phyloP scores from a whole-genome alignment of 2,113 vertebrate species.

The Callochromis pleurospilus region DNA sequence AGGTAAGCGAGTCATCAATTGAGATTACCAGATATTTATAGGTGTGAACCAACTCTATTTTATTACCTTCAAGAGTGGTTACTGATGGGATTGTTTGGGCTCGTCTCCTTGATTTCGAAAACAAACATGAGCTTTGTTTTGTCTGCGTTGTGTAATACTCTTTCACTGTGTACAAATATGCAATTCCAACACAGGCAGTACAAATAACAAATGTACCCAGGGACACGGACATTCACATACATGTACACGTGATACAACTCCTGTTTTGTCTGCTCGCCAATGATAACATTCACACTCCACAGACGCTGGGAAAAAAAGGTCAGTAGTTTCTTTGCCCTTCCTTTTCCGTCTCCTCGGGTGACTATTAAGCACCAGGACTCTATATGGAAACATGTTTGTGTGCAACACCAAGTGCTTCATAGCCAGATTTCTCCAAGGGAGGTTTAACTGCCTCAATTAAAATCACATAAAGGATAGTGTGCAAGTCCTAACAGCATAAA shows the following conservation, averaged over 20 bases:
- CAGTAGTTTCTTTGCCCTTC: background rate
- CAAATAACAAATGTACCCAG: background rate
- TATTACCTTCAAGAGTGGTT: too few relatives aligned
- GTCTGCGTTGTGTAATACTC: background rate
- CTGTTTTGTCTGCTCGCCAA: slow-evolving; percentile 11
- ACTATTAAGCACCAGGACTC: slow-evolving; percentile 10
- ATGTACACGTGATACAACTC: background rate
- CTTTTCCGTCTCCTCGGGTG: background rate
- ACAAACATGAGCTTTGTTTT: too few relatives aligned
- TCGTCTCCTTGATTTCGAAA: too few relatives aligned
- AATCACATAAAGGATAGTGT: slow-evolving; percentile 50
- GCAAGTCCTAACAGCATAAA: slow-evolving; percentile 30
- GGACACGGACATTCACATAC: background rate
- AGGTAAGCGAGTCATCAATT: too few relatives aligned
- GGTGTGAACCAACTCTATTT: too few relatives aligned
- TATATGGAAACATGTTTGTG: slow-evolving; percentile 26
- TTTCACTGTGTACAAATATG: background rate
- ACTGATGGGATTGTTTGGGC: too few relatives aligned
- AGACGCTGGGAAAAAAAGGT: slow-evolving; percentile 22
- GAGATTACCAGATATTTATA: too few relatives aligned
- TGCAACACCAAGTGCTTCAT: slow-evolving; percentile 26
- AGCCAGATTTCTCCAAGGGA: slow-evolving; percentile 38
- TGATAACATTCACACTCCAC: slow-evolving; percentile 54
- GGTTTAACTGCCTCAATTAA: slow-evolving; percentile 61
- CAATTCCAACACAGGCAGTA: background rate